phyloP scores from a whole-genome alignment of 2,888 invertebrate species.

The Osedax fenrisi region DNA sequence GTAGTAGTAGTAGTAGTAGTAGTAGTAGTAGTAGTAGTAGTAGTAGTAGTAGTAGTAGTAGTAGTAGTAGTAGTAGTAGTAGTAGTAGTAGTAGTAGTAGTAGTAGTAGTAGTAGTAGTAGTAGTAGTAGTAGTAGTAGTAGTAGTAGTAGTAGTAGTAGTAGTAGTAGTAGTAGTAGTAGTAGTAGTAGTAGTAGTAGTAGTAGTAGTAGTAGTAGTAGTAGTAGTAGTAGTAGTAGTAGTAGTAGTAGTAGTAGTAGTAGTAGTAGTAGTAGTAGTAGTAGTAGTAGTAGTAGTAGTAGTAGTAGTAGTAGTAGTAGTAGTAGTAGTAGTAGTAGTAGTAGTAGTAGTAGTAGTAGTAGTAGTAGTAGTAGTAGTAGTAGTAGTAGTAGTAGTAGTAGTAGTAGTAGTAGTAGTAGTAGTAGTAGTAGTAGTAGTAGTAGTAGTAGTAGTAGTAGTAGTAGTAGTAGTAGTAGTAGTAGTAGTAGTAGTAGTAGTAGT shows the following conservation, averaged over 20 bases:
- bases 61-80: neutral
- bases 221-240: neutral
- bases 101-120: neutral
- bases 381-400: constrained; percentile 1
- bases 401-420: constrained; percentile 7
- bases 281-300: neutral
- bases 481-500: neutral
- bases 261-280: neutral
- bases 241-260: neutral
- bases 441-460: neutral
- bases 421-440: neutral
- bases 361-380: constrained; percentile 7
- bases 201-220: neutral
- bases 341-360: constrained; percentile 6
- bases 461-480: neutral
- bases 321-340: neutral
- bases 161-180: neutral
- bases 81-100: neutral
- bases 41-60: neutral
- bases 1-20: neutral
- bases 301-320: neutral
- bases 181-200: neutral
- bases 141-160: neutral
- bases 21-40: neutral
- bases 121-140: neutral